These are phyloP conservation scores for Acrobeloides nanus DNA, from an alignment of 2,888 invertebrate genomes.

Conservation along the genomic window DNA sequence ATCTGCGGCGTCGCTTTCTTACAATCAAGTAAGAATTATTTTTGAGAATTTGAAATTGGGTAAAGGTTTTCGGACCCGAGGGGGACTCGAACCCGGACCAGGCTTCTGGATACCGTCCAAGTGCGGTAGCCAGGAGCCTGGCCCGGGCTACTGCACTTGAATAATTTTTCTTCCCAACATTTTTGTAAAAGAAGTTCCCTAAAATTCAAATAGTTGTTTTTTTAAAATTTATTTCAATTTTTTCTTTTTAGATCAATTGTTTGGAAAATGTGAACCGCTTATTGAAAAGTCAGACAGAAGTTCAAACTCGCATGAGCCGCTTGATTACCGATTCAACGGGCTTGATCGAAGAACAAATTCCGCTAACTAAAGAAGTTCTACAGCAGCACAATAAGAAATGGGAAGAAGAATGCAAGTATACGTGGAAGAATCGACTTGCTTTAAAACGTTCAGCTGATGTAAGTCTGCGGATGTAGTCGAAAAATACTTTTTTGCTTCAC, in stretches of 20 bases:
- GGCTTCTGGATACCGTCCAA: no score
- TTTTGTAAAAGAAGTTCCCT: no score
- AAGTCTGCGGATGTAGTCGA: background rate
- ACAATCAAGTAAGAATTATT: no score
- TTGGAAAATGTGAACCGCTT: slow-evolving; percentile 52
- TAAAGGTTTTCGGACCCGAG: no score
- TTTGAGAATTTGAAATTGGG: no score
- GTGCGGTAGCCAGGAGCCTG: no score
- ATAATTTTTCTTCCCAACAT: no score
- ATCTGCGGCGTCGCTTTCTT: no score
- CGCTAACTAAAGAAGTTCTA: slow-evolving; percentile 44
- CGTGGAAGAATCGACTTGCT: slow-evolving; percentile 34
- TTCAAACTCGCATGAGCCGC: background rate
- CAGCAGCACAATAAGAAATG: slow-evolving; percentile 39
- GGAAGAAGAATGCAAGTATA: slow-evolving; percentile 45
- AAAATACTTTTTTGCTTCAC: no score
- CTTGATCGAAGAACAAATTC: slow-evolving; percentile 9
- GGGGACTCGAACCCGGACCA: no score
- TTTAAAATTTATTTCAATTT: slow-evolving; percentile 6
- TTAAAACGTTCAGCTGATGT: slow-evolving; percentile 13
- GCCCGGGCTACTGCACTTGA: no score
- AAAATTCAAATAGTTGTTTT: no score
- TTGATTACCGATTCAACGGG: background rate
- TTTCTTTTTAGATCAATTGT: slow-evolving; percentile 52
- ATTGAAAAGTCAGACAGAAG: slow-evolving; percentile 39